A percentile compares a stretch with the other conserved stretches of the same genome.
Conservation (phyloP, 2,797 vertebrate genomes). For the Gymnodraco acuticeps region DNA sequence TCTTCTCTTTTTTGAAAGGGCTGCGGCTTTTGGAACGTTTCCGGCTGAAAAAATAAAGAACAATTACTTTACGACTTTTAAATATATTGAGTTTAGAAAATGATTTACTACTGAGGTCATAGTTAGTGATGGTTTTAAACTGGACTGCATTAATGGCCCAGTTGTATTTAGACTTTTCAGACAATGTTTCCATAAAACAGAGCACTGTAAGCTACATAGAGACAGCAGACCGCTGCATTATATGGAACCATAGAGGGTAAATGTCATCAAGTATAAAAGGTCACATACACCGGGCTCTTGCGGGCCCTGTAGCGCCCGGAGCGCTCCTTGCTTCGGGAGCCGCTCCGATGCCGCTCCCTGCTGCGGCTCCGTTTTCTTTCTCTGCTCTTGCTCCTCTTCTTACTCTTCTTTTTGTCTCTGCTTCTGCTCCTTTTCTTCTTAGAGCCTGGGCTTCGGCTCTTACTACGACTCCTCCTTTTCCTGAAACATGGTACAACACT, state of each 20-base stretch:
- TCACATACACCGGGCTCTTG: conserved; percentile 93
- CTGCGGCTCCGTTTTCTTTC: conserved; percentile 92
- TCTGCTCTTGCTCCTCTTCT: conserved; percentile 91
- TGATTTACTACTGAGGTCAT: background rate
- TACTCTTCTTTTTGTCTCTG: conserved; percentile 91
- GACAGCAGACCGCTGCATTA: background rate
- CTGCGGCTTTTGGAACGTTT: conserved; percentile 94
- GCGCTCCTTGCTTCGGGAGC: conserved; percentile 92
- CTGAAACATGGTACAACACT: conserved; percentile 52
- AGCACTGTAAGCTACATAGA: background rate
- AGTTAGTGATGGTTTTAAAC: background rate
- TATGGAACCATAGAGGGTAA: too few relatives aligned
- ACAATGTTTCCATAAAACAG: background rate
- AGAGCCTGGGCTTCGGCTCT: conserved; percentile 93
- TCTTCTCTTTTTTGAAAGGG: conserved; percentile 97
- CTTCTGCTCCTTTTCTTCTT: conserved; percentile 93
- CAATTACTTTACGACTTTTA: background rate
- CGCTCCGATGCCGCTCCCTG: conserved; percentile 92
- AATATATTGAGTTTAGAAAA: too few relatives aligned
- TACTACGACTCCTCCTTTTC: conserved; percentile 96
- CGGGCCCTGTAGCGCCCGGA: conserved; percentile 89
- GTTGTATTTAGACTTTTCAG: background rate
- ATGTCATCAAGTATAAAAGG: background rate
- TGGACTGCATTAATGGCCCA: background rate
- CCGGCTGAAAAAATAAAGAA: conserved; percentile 71